Percentiles rank a stretch among this genome's conserved stretches.
These are phyloP conservation scores for Pogonocichla stellata DNA, from an alignment of 2,113 vertebrate species.

Conservation along the genomic window DNA sequence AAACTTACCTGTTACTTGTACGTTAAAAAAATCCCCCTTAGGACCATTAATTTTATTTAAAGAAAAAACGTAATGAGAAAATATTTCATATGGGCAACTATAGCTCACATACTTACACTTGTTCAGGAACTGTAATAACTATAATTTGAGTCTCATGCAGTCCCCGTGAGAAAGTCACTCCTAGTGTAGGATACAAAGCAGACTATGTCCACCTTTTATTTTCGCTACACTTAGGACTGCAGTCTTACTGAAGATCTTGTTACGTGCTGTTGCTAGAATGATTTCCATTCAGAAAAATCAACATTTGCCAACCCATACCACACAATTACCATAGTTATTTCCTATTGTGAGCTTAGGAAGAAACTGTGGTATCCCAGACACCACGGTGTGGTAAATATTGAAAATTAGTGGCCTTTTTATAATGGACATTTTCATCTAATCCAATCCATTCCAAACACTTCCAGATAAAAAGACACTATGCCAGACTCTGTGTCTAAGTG, in stretches of 20 bases:
- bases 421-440: conserved; percentile 37
- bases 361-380: conserved; percentile 60
- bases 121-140: conserved; percentile 29
- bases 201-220: not conserved
- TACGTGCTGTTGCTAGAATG: not conserved
- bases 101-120: not conserved
- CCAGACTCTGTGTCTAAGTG: not conserved
- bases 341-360: conserved; percentile 47
- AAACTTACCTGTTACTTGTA: conserved; percentile 20
- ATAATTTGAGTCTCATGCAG: not conserved
- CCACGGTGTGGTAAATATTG: conserved; percentile 57
- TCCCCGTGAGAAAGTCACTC: not conserved
- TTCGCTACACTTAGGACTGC: not conserved
- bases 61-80: not conserved
- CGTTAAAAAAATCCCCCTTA: not conserved
- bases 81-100: not conserved
- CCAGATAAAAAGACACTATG: conserved; percentile 12
- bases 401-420: conserved; percentile 48
- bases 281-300: conserved; percentile 44
- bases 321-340: conserved; percentile 61
- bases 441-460: conserved; percentile 24
- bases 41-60: conserved; percentile 35
- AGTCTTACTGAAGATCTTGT: not conserved
- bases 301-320: conserved; percentile 51
- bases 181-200: not conserved